Evolutionary conservation across 2,888 invertebrate genomes (phyloP).

Genomic region (Tachina lurida): DNA sequence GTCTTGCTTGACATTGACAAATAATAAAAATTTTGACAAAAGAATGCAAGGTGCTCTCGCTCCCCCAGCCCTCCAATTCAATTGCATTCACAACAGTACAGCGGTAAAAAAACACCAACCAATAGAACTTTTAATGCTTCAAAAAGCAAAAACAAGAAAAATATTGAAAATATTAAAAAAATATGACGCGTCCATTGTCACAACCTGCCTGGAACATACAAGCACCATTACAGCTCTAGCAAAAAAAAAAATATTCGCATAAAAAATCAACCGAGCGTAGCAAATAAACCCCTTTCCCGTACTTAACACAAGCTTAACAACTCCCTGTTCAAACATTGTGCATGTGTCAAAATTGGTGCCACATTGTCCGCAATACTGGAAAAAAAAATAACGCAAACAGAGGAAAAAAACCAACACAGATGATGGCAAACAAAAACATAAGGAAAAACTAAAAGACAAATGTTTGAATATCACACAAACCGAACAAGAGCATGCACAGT

Average conservation of each 20-base stretch:
- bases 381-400: slow-evolving; percentile 39
- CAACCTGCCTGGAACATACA: slow-evolving; percentile 63
- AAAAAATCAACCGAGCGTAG: slow-evolving; percentile 48
- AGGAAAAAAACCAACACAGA: slow-evolving; percentile 49
- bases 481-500: not conserved
- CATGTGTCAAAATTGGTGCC: slow-evolving; percentile 82
- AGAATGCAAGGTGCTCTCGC: slow-evolving; percentile 59
- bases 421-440: slow-evolving; percentile 43
- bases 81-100: slow-evolving; percentile 15
- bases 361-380: slow-evolving; percentile 79
- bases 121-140: slow-evolving; percentile 43
- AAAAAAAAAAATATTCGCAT: slow-evolving; percentile 38
- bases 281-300: slow-evolving; percentile 17
- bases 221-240: slow-evolving; percentile 41
- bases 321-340: slow-evolving; percentile 75
- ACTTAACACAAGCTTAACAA: slow-evolving; percentile 51
- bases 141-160: not conserved
- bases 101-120: slow-evolving; percentile 37
- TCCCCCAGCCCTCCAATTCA: not conserved
- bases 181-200: slow-evolving; percentile 70
- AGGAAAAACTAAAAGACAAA: slow-evolving; percentile 55
- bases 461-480: slow-evolving; percentile 57
- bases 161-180: slow-evolving; percentile 36
- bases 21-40: slow-evolving; percentile 77
- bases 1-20: slow-evolving; percentile 80